Conservation (phyloP, 1,140 invertebrate genomes). For the Thaumetopoea pityocampa region DNA sequence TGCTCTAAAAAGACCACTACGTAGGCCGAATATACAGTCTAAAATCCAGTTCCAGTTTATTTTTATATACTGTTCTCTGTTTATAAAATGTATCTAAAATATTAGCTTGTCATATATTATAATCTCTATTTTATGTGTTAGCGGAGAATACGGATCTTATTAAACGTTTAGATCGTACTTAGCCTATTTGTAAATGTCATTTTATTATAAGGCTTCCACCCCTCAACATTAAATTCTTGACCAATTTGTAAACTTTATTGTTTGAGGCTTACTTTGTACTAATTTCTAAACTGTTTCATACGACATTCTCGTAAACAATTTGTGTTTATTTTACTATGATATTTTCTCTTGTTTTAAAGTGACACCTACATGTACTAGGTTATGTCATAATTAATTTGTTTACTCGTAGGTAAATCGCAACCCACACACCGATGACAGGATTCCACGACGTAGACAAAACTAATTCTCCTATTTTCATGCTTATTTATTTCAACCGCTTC, state of each 20-base stretch:
- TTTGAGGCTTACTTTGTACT: neutral
- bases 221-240: slow-evolving; percentile 30
- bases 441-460: no score
- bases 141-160: slow-evolving; percentile 9
- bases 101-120: neutral
- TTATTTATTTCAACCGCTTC: no score
- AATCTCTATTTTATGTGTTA: slow-evolving; percentile 1
- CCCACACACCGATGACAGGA: no score
- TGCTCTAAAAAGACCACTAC: slow-evolving; percentile 40
- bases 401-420: no score
- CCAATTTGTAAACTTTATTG: slow-evolving; percentile 16
- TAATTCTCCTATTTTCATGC: no score
- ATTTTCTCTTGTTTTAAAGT: no score
- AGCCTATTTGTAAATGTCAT: slow-evolving; percentile 43
- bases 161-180: slow-evolving; percentile 24
- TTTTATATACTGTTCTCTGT: slow-evolving; percentile 21
- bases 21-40: slow-evolving; percentile 41
- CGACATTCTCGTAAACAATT: slow-evolving; percentile 1
- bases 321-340: no score
- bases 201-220: slow-evolving; percentile 33
- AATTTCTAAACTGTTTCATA: slow-evolving; percentile 1
- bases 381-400: no score
- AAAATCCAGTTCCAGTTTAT: slow-evolving; percentile 32
- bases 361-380: no score
- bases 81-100: slow-evolving; percentile 2